A percentile compares a stretch with the other conserved stretches of the same genome.
Evolutionary conservation across 2,888 invertebrate genomes (phyloP).

Genomic region (Pyrrhia umbra): DNA sequence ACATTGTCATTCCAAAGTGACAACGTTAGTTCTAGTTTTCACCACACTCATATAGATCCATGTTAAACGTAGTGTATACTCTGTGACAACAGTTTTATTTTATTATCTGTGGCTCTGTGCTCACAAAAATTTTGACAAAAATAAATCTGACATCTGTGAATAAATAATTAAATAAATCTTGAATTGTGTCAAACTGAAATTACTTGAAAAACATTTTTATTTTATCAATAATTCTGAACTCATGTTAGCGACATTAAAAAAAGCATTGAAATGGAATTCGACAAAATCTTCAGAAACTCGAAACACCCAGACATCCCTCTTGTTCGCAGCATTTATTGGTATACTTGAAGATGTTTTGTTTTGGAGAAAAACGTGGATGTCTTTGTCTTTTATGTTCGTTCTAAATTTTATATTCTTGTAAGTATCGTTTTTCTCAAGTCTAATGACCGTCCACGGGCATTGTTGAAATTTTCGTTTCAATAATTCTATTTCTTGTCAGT

Average conservation of each 20-base stretch:
- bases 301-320: conserved; percentile 72
- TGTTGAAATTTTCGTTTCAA: not conserved
- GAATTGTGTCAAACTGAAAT: conserved; percentile 5
- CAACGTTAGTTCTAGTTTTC: too few species aligned
- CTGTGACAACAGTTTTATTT: too few species aligned
- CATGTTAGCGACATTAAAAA: conserved; percentile 79
- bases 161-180: too few species aligned
- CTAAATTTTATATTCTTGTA: conserved; percentile 80
- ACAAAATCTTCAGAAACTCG: conserved; percentile 71
- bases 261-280: conserved; percentile 76
- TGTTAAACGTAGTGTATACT: too few species aligned
- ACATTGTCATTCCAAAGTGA: too few species aligned
- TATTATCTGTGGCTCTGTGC: not conserved
- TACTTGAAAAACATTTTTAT: not conserved
- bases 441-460: not conserved
- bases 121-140: too few species aligned
- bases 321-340: conserved; percentile 76
- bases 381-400: conserved; percentile 77
- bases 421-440: conserved; percentile 62
- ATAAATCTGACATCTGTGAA: too few species aligned
- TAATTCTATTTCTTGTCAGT: conserved; percentile 71
- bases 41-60: too few species aligned
- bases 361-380: conserved; percentile 84
- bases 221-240: conserved; percentile 18
- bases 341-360: conserved; percentile 84